Conservation (phyloP, 2,113 vertebrate genomes). For the Emydura subglobosa region DNA sequence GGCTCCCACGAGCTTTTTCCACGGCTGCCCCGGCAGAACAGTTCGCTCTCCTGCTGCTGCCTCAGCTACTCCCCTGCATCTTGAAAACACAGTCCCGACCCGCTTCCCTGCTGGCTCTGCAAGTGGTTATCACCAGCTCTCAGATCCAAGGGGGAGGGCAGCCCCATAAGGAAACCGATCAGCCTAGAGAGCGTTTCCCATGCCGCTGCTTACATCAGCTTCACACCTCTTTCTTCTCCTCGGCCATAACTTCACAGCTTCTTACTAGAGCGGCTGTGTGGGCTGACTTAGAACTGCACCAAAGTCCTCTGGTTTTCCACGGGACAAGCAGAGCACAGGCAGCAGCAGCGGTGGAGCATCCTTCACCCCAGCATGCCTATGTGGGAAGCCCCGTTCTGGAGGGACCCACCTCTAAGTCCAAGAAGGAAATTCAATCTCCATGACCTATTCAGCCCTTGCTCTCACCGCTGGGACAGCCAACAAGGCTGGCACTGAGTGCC, state of each 20-base stretch:
- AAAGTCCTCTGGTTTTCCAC: background rate
- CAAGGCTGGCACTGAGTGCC: background rate
- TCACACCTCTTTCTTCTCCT: background rate
- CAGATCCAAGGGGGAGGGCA: background rate
- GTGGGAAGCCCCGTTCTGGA: no score
- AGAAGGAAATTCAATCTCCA: background rate
- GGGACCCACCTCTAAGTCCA: background rate
- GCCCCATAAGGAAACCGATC: background rate
- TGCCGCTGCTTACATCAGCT: background rate
- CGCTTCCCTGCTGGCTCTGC: background rate
- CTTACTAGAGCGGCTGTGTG: background rate
- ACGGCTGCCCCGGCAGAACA: background rate
- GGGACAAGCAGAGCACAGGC: fast-evolving
- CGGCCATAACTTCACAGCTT: background rate
- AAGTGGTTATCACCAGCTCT: background rate
- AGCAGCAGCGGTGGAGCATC: no score
- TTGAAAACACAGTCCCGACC: background rate
- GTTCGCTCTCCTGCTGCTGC: background rate
- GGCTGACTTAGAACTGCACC: no score
- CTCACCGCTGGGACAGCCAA: background rate
- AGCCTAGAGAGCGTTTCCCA: background rate
- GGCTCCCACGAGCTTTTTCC: background rate
- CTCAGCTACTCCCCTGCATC: background rate
- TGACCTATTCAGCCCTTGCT: fast-evolving
- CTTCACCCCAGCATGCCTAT: background rate